Conservation (phyloP, 2,113 vertebrate species). For the Morone saxatilis region DNA sequence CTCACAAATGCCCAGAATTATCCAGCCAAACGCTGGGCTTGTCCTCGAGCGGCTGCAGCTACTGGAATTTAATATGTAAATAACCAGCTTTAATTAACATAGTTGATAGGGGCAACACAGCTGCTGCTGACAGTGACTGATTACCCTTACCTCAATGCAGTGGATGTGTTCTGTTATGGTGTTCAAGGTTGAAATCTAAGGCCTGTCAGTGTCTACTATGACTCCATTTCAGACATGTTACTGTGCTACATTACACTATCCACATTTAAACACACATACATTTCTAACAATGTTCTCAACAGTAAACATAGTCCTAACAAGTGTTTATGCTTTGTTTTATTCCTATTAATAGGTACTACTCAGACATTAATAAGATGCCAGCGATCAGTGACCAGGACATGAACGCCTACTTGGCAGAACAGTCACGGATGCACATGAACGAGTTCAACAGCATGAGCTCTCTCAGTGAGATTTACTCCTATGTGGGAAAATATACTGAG, state of each 20-base stretch:
- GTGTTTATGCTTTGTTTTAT: conserved; percentile 40
- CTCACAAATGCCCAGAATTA: conserved; percentile 67
- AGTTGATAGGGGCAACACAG: conserved; percentile 93
- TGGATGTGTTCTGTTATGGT: conserved; percentile 18
- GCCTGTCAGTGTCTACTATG: conserved; percentile 14
- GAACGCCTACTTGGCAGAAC: conserved; percentile 98
- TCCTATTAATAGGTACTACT: conserved; percentile 91
- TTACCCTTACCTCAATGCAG: conserved; percentile 83
- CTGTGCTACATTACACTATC: conserved; percentile 10
- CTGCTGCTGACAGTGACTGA: conserved; percentile 95
- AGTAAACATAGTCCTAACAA: conserved; percentile 21
- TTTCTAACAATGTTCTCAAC: neutral
- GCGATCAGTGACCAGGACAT: conserved; percentile 99
- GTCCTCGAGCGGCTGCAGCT: conserved; percentile 88
- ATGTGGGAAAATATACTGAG: conserved; percentile 98
- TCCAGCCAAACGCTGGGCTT: conserved; percentile 71
- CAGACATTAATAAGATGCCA: conserved; percentile 97
- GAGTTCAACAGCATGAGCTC: conserved; percentile 99
- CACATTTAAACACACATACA: conserved; percentile 12
- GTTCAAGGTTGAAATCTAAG: conserved; percentile 43
- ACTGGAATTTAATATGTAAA: conserved; percentile 97
- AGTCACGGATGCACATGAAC: conserved; percentile 98
- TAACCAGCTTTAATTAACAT: conserved; percentile 93
- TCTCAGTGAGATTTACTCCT: conserved; percentile 98
- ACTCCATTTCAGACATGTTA: conserved; percentile 31